phyloP scores from a whole-genome alignment of 2,797 vertebrate species.

The Sardinella longiceps region DNA sequence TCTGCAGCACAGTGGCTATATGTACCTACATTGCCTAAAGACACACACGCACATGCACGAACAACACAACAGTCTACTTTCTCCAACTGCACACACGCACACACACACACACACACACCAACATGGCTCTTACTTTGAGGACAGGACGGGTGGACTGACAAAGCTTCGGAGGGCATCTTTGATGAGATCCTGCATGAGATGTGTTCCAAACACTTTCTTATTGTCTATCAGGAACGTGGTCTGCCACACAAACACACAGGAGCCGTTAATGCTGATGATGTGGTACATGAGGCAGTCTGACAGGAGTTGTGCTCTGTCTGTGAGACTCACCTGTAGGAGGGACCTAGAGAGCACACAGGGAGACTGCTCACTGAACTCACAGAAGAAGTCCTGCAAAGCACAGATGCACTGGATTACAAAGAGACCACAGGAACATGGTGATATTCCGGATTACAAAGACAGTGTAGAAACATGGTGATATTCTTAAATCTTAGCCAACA shows the following conservation, averaged over 20 bases:
- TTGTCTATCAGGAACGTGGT: slow-evolving; percentile 97
- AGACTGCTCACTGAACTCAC: slow-evolving; percentile 98
- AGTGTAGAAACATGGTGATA: too few species aligned
- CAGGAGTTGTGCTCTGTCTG: not conserved
- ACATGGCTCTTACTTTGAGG: slow-evolving; percentile 85
- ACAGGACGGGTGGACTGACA: slow-evolving; percentile 96
- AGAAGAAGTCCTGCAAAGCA: slow-evolving; percentile 90
- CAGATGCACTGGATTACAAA: not conserved
- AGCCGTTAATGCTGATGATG: too few species aligned
- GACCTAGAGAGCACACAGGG: slow-evolving; percentile 98
- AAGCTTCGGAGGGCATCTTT: slow-evolving; percentile 97
- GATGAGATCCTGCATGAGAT: slow-evolving; percentile 99
- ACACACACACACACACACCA: not conserved
- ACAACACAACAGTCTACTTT: not conserved
- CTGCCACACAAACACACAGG: slow-evolving; percentile 67
- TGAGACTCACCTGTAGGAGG: slow-evolving; percentile 85
- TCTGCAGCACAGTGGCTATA: too few species aligned
- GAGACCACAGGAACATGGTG: not conserved
- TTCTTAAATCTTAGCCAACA: too few species aligned
- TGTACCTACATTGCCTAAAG: too few species aligned
- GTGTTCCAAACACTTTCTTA: slow-evolving; percentile 97
- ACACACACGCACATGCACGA: not conserved
- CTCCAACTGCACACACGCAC: not conserved
- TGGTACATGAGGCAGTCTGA: not conserved
- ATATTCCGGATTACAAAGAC: not conserved